Conservation (phyloP, 2,113 vertebrate genomes). For the Balaeniceps rex region DNA sequence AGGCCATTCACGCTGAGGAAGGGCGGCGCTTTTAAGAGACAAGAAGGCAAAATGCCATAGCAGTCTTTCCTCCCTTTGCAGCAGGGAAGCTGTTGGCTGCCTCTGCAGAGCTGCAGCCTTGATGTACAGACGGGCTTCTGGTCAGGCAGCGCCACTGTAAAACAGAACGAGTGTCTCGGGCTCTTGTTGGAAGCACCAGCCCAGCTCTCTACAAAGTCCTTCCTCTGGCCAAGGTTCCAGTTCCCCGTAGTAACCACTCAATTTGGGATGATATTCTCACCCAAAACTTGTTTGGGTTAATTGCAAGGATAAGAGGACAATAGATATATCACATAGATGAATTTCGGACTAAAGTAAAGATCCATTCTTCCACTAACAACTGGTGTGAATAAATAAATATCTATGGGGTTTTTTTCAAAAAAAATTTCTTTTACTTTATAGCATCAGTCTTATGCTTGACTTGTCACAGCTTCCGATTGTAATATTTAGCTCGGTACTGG, state of each 20-base stretch:
- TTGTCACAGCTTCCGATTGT: not conserved
- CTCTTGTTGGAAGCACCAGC: not conserved
- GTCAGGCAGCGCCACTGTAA: not conserved
- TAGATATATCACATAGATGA: rapidly evolving
- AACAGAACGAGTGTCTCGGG: no score
- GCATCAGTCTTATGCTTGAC: not conserved
- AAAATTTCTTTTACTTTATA: not conserved
- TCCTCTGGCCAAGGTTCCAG: not conserved
- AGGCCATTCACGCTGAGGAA: not conserved
- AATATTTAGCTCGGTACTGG: not conserved
- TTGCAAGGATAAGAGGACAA: not conserved
- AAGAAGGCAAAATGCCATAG: not conserved
- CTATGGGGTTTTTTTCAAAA: rapidly evolving
- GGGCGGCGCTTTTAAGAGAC: not conserved
- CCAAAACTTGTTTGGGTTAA: not conserved
- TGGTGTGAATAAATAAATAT: not conserved
- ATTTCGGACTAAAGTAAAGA: not conserved
- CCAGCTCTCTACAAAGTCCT: not conserved
- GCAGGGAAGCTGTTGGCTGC: not conserved
- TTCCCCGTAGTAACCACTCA: not conserved
- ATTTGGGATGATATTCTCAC: not conserved
- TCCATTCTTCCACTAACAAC: not conserved
- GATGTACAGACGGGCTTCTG: rapidly evolving
- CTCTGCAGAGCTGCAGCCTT: not conserved
- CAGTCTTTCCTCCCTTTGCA: not conserved